Evolutionary conservation across 1,140 invertebrate species (phyloP), one percentile per base, ranked within the genome.

Genomic region (Hylyphantes graminicola): DNA sequence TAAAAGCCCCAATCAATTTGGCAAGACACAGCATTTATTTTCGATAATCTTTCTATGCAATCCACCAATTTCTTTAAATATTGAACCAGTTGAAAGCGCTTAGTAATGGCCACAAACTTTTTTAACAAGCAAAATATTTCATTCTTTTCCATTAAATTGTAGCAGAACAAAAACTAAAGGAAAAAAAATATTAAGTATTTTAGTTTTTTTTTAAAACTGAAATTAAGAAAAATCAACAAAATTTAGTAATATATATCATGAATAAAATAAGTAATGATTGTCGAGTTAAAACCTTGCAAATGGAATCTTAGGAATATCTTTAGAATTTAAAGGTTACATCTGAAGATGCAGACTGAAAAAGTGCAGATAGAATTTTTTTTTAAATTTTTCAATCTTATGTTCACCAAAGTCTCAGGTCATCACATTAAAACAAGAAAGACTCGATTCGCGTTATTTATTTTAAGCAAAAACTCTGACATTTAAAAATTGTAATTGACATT

Each of bases 11-110:
- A 17, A 9, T 54, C 15, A 10, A 70, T 15, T 15, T 53, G 51
- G 19, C 54, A n/a, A 11, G 68, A 7, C 11, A 51, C 8, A n/a
- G 54, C n/a, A 17, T 19, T 53, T 70, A 51, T 53, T 51, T 70
- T 70, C 19, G 53, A 70, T 53, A 70, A 53, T 17, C 4, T n/a
- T 17, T n/a, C 51, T 15, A 70, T 53, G 51, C n/a, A 70, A 51
- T 17, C 11, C 50, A 70, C 54, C 10, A 70, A 70, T 15, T 70
- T 70, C 19, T 70, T 70, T n/a, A 70, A 53, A 53, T 53, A 17
- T 70, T 70, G 68, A 54, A 53, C 54, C 17, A 17, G 8, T 11
- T 10, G 51, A 17, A 70, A 17, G n/a, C 54, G 51, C 11, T n/a
- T 70, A 17, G n/a, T 70, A 2, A 70, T n/a, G 6, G 11, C n/a